A percentile compares a stretch with the other conserved stretches of the same genome.
phyloP scores from a whole-genome alignment of 1,140 invertebrate species.

The Heterodera schachtii region DNA sequence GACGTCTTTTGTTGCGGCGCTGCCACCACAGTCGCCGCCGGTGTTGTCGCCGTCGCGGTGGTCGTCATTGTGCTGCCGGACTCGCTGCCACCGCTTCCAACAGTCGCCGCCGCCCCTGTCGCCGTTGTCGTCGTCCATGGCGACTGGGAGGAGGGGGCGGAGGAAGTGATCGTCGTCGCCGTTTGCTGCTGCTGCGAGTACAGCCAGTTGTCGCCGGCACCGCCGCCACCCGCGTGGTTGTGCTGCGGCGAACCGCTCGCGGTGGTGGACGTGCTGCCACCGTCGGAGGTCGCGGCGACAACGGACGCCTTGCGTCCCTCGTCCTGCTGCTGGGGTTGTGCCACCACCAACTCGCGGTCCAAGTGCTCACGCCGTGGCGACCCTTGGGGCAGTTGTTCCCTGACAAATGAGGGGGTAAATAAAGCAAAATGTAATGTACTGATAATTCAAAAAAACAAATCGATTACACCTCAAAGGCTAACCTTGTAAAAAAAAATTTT shows the following conservation, averaged over 20 bases:
- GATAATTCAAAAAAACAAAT: too few relatives aligned
- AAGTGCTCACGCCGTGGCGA: constrained; percentile 47
- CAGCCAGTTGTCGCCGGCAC: not conserved
- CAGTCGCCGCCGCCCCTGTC: not conserved
- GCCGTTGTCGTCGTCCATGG: not conserved
- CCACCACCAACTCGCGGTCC: constrained; percentile 23
- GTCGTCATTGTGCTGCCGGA: too few relatives aligned
- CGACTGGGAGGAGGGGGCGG: not conserved
- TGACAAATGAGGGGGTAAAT: not conserved
- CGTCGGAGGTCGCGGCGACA: not conserved
- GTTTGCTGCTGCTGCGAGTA: not conserved
- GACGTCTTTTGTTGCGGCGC: too few relatives aligned
- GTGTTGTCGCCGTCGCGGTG: not conserved
- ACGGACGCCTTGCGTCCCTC: constrained; percentile 13
- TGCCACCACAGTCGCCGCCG: not conserved
- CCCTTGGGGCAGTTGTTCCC: constrained; percentile 44
- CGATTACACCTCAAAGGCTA: too few relatives aligned
- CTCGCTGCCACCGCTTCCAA: not conserved
- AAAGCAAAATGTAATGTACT: too few relatives aligned
- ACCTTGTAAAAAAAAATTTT: too few relatives aligned
- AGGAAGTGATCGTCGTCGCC: not conserved
- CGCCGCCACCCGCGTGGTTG: not conserved
- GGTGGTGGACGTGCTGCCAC: not conserved
- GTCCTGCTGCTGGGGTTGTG: too few relatives aligned
- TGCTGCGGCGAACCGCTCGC: not conserved